phyloP scores from a whole-genome alignment of 1,140 invertebrate species.

The Caenorhabditis tropicalis region DNA sequence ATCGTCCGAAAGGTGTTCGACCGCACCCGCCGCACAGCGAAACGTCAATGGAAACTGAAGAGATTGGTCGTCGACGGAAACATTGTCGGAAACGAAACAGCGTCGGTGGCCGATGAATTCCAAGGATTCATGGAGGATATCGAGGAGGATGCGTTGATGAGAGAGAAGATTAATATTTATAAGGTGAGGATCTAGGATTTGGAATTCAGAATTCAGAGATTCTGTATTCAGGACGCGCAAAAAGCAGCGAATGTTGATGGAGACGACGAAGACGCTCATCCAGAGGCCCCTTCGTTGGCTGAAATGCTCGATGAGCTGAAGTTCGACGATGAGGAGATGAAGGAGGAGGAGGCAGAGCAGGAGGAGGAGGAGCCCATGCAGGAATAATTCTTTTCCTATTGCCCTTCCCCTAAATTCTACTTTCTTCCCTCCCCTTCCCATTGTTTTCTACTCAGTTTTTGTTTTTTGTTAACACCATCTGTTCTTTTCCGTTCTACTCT shows the following conservation, averaged over 20 bases:
- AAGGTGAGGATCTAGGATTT: conserved; percentile 83
- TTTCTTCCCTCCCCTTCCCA: not conserved
- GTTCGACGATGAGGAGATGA: conserved; percentile 31
- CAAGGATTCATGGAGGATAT: conserved; percentile 87
- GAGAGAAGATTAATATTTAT: conserved; percentile 93
- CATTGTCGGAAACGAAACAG: conserved; percentile 65
- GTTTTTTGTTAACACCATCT: not conserved
- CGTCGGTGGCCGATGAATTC: conserved; percentile 66
- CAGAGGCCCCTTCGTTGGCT: not conserved
- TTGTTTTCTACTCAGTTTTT: not conserved
- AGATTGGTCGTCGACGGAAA: conserved; percentile 79
- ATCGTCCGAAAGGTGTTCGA: conserved; percentile 89
- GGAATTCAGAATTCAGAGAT: not conserved
- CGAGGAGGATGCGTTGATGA: conserved; percentile 88
- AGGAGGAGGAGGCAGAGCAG: not conserved
- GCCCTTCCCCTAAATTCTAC: not conserved
- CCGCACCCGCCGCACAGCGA: conserved; percentile 79
- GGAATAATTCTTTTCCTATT: not conserved
- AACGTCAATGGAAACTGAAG: conserved; percentile 90
- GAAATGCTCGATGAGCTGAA: conserved; percentile 29
- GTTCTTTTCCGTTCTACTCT: no score
- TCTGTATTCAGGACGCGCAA: not conserved
- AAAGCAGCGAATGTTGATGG: not conserved
- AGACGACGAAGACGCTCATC: conserved; percentile 2
- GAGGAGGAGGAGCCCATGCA: not conserved